These are phyloP conservation scores for Hypotaenidia okinawae DNA, from an alignment of 2,797 vertebrate genomes.

Conservation along the genomic window DNA sequence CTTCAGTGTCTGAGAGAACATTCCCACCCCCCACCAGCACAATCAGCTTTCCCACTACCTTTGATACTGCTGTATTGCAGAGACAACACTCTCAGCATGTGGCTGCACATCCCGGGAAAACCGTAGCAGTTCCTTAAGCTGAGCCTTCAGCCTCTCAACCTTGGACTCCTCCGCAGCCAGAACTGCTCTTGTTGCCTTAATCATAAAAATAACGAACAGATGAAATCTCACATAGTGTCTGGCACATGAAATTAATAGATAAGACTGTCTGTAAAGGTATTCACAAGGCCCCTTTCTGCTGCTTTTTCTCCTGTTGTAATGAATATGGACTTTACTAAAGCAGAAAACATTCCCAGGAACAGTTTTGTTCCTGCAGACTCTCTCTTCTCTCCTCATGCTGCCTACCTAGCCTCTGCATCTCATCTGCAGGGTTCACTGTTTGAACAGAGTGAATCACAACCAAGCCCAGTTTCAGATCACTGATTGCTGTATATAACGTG, in stretches of 20 bases:
- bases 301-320: neutral
- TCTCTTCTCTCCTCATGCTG: neutral
- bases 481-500: neutral
- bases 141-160: conserved; percentile 84
- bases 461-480: neutral
- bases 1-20: neutral
- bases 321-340: neutral
- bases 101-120: conserved; percentile 83
- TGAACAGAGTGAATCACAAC: neutral
- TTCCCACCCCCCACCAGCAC: neutral
- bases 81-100: conserved; percentile 83
- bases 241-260: neutral
- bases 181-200: conserved; percentile 80
- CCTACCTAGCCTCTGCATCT: neutral
- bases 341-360: neutral
- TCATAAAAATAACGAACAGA: conserved; percentile 16
- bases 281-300: neutral
- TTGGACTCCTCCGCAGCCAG: conserved; percentile 84
- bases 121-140: conserved; percentile 87
- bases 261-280: neutral
- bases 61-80: conserved; percentile 88
- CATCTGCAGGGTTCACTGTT: neutral
- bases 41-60: conserved; percentile 76
- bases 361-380: neutral
- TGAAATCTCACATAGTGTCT: neutral